Conservation (phyloP, 2,797 vertebrate species). For the Pteronotus mesoamericanus region DNA sequence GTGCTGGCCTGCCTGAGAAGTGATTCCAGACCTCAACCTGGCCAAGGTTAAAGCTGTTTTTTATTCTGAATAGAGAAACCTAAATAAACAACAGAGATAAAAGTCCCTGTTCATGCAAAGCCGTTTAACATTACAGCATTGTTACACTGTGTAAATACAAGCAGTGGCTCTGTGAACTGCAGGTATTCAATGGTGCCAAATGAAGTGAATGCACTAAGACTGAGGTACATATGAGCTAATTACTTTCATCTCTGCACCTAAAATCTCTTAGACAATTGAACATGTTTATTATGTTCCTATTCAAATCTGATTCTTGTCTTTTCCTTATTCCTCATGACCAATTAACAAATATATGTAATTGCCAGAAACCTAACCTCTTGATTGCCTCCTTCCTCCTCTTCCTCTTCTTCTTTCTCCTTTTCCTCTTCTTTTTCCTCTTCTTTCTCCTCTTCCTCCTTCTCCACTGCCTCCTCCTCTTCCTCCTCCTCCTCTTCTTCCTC, state of each 20-base stretch:
- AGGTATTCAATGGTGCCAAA: not conserved
- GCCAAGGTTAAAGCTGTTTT: not conserved
- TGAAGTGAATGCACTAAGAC: not conserved
- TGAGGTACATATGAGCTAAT: not conserved
- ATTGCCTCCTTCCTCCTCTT: slow-evolving; percentile 80
- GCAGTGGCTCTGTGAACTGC: not conserved
- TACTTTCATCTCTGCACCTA: not conserved
- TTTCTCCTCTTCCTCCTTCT: slow-evolving; percentile 88
- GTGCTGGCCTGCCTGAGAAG: not conserved
- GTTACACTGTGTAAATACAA: not conserved
- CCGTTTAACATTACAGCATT: not conserved
- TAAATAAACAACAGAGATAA: slow-evolving; percentile 1
- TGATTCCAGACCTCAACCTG: slow-evolving; percentile 3
- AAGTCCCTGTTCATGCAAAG: slow-evolving; percentile 8
- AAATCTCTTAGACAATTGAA: not conserved
- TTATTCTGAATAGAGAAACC: slow-evolving; percentile 5
- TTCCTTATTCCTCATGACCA: slow-evolving; percentile 17
- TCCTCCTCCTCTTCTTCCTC: slow-evolving; percentile 86
- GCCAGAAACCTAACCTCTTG: slow-evolving; percentile 80
- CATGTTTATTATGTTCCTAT: not conserved
- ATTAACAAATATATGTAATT: slow-evolving; percentile 1
- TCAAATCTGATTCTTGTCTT: not conserved
- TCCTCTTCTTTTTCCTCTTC: slow-evolving; percentile 81
- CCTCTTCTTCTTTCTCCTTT: slow-evolving; percentile 83
- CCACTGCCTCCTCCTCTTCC: slow-evolving; percentile 77